phyloP scores from a whole-genome alignment of 2,797 vertebrate species.

The Neopelma chrysocephalum region DNA sequence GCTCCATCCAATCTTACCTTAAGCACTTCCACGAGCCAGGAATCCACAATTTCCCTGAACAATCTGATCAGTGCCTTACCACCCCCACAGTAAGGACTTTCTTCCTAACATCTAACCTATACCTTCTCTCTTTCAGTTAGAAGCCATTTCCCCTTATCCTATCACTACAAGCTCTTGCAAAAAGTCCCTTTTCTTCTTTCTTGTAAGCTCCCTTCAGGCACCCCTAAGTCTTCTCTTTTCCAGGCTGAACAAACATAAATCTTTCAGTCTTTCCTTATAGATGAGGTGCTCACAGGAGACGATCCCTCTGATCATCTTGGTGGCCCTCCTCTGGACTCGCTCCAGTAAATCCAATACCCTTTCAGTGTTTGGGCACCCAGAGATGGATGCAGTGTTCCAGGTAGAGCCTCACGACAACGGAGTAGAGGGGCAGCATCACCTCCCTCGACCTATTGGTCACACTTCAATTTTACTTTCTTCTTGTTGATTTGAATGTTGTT shows the following conservation, averaged over 20 bases:
- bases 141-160: background rate
- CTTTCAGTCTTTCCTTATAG: background rate
- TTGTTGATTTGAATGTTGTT: background rate
- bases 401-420: background rate
- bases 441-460: background rate
- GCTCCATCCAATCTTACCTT: background rate
- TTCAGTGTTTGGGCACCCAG: background rate
- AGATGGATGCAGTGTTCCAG: background rate
- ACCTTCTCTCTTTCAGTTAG: background rate
- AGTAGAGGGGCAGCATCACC: background rate
- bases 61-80: background rate
- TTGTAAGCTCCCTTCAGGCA: background rate
- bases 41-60: too few relatives aligned
- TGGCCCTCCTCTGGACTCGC: background rate
- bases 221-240: background rate
- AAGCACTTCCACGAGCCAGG: background rate
- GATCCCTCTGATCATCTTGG: background rate
- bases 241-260: background rate
- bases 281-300: too few relatives aligned
- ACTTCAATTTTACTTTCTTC: background rate
- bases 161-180: background rate
- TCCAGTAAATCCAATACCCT: accelerated
- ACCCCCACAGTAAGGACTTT: background rate
- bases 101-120: background rate
- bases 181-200: background rate